A percentile compares a stretch with the other conserved stretches of the same genome.
These are phyloP conservation scores for Leptodactylus fallax DNA, from an alignment of 2,797 vertebrate species.

Conservation along the genomic window DNA sequence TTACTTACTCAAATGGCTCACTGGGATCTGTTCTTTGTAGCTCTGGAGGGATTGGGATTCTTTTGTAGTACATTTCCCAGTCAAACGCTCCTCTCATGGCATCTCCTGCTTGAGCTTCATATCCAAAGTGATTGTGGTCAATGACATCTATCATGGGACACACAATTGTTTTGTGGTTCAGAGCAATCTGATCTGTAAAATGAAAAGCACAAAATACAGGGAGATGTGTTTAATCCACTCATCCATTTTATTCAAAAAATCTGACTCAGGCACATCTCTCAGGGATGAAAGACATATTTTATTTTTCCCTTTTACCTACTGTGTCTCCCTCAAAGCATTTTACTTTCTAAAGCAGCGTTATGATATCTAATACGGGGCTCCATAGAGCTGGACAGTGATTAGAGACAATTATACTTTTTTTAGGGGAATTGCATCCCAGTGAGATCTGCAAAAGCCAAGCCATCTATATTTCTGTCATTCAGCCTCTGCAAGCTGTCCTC, in stretches of 20 bases:
- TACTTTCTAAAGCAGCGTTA: slow-evolving; percentile 68
- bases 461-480: slow-evolving; percentile 75
- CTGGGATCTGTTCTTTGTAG: slow-evolving; percentile 86
- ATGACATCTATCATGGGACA: slow-evolving; percentile 94
- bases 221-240: slow-evolving; percentile 71
- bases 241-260: slow-evolving; percentile 71
- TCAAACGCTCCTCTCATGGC: slow-evolving; percentile 91
- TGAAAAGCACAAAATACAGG: slow-evolving; percentile 77
- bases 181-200: slow-evolving; percentile 88
- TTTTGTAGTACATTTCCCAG: slow-evolving; percentile 95
- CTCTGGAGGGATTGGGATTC: slow-evolving; percentile 88
- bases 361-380: slow-evolving; percentile 68
- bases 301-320: slow-evolving; percentile 23
- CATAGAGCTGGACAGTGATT: slow-evolving; percentile 75
- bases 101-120: slow-evolving; percentile 88
- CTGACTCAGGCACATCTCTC: slow-evolving; percentile 65
- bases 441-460: slow-evolving; percentile 74
- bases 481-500: slow-evolving; percentile 75
- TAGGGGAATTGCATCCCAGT: slow-evolving; percentile 75
- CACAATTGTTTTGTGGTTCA: slow-evolving; percentile 89
- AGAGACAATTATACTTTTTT: slow-evolving; percentile 77
- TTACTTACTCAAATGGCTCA: slow-evolving; percentile 89
- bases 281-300: slow-evolving; percentile 64
- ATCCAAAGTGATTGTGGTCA: slow-evolving; percentile 92
- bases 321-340: slow-evolving; percentile 66